A percentile compares a stretch with the other conserved stretches of the same genome.
These are phyloP conservation scores for Phragmatobia fuliginosa DNA, from an alignment of 2,888 invertebrate species.

Conservation along the genomic window DNA sequence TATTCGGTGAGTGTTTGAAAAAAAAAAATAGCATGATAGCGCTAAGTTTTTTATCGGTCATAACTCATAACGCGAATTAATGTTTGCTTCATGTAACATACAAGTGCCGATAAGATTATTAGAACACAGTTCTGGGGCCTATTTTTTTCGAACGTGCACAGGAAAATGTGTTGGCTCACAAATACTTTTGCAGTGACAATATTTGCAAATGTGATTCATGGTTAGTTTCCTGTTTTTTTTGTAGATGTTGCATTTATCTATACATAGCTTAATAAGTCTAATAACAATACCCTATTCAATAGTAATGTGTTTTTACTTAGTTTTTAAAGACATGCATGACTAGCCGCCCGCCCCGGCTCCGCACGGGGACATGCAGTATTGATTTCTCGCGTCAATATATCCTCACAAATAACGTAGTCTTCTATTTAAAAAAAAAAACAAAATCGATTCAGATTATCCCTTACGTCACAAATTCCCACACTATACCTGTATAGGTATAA, in stretches of 20 bases:
- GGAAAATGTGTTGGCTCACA: constrained; percentile 39
- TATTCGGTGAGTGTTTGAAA: constrained; percentile 46
- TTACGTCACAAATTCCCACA: too few species aligned
- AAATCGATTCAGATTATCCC: too few species aligned
- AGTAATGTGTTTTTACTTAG: too few species aligned
- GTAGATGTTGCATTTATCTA: background rate
- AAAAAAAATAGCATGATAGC: constrained; percentile 42
- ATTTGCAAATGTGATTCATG: constrained; percentile 35
- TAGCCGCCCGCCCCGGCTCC: too few species aligned
- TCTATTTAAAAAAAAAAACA: too few species aligned
- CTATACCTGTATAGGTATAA: too few species aligned
- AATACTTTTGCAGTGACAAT: constrained; percentile 24
- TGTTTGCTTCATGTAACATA: constrained; percentile 55
- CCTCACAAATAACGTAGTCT: too few species aligned
- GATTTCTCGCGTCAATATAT: too few species aligned
- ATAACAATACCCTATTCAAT: background rate
- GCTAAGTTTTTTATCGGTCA: constrained; percentile 67
- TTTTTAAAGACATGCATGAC: too few species aligned
- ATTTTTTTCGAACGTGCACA: constrained; percentile 42
- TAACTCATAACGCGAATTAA: constrained; percentile 62
- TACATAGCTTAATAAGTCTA: too few species aligned
- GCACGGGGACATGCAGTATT: too few species aligned
- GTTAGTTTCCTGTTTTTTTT: background rate
- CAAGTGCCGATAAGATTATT: constrained; percentile 53
- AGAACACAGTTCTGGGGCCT: constrained; percentile 48